Evolutionary conservation across 1,140 invertebrate genomes (phyloP), one percentile per base, ranked within the genome.

Genomic region (Lysiphlebus fabarum): DNA sequence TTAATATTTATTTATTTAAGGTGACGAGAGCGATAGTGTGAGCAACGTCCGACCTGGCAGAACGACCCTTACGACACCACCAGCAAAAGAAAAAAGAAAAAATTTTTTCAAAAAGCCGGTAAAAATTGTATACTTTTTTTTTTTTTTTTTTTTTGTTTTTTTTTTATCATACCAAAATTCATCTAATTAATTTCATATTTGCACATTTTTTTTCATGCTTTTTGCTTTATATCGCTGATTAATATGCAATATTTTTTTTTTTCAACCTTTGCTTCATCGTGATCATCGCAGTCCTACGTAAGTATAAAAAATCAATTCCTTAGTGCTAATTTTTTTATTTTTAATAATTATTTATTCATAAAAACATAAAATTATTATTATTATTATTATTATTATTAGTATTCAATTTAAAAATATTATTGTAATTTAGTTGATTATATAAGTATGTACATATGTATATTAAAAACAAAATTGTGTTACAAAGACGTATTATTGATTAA

Each of bases 81-180:
- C 93, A 40, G 87, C 92, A 56, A 99, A 99, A 82, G 96, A 99
- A 78, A 99, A 98, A 79, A 86, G 95, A 68, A 99, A 98, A 82
- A 92, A 95, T 33, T 98, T 99, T 84, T 99, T 99, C 84, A 99
- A 99, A 82, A 99, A 99, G 84, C 75, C 78, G 73, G 78, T 80
- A 77, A 75, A 26, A 69, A 61, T 56, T 40, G 36, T 38, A 48
- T 50, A n/a, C 53, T 40, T 37, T 38, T 41, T 11, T 4, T 8
- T 26, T 26, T 26, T 26, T 26, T 26, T 2, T 26, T 1, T n/a
- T n/a, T n/a, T n/a, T n/a, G n/a, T n/a, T n/a, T n/a, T n/a, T n/a
- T n/a, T n/a, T n/a, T n/a, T n/a, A n/a, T 10, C 12, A 10, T 40
- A 42, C 8, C 5, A 33, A 55, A 55, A 26, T 26, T 4, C 17